phyloP scores from a whole-genome alignment of 2,113 vertebrate genomes.

The Microtus oregoni region DNA sequence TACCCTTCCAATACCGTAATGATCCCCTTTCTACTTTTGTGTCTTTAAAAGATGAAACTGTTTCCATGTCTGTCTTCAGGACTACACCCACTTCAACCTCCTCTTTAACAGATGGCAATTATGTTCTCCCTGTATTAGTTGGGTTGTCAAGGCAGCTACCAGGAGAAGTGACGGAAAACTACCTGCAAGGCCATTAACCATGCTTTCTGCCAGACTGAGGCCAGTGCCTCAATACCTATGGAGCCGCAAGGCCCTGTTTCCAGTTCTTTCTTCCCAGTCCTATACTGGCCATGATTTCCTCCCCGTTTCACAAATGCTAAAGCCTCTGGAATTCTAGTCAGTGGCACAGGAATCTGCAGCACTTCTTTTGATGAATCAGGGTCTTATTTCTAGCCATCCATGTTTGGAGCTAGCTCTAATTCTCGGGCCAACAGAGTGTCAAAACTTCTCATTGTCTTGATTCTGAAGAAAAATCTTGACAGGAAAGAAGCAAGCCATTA shows the following conservation, averaged over 20 bases:
- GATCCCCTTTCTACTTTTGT: not conserved
- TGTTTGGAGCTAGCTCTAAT: not conserved
- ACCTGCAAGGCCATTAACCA: accelerated
- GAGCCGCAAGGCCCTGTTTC: accelerated
- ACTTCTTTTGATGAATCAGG: accelerated
- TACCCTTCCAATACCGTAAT: not conserved
- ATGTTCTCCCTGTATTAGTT: not conserved
- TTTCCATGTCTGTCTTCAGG: not conserved
- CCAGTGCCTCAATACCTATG: not conserved
- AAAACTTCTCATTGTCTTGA: not conserved
- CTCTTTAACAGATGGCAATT: not conserved
- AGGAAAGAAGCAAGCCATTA: not conserved
- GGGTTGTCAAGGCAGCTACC: accelerated
- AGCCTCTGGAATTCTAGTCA: not conserved
- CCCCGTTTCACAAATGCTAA: not conserved
- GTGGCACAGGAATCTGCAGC: not conserved
- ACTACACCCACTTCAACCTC: not conserved
- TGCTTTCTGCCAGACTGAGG: accelerated
- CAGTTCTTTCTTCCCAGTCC: not conserved
- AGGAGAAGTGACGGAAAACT: accelerated
- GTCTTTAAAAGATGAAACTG: not conserved
- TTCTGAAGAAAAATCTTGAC: not conserved
- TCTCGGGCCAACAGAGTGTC: not conserved
- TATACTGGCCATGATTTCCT: accelerated
- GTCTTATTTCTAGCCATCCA: not conserved